Percentiles rank a stretch among this genome's conserved stretches.
phyloP scores from a whole-genome alignment of 2,797 vertebrate genomes.

The Euthynnus affinis region DNA sequence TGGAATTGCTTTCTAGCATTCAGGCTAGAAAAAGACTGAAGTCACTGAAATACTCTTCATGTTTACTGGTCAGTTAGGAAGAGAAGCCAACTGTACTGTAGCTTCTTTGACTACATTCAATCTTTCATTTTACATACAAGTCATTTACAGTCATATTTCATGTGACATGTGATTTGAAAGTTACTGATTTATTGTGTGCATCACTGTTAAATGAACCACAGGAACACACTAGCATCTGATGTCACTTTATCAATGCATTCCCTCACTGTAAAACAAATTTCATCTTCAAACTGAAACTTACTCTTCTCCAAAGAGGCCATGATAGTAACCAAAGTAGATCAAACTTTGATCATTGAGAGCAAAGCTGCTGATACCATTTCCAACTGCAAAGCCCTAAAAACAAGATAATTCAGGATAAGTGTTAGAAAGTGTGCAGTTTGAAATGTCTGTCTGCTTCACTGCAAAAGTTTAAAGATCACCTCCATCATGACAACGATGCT shows the following conservation, averaged over 20 bases:
- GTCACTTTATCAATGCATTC: not conserved
- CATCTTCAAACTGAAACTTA: constrained; percentile 62
- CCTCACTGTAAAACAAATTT: not conserved
- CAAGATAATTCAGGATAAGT: not conserved
- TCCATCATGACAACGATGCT: not conserved
- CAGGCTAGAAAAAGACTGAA: not conserved
- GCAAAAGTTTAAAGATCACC: not conserved
- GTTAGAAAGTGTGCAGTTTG: not conserved
- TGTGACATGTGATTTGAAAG: not conserved
- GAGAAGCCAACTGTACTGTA: too few species aligned
- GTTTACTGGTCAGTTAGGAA: too few species aligned
- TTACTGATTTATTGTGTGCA: not conserved
- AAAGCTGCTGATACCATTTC: constrained; percentile 85
- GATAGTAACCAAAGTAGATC: constrained; percentile 87
- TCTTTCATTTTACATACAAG: not conserved
- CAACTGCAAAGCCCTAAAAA: constrained; percentile 86
- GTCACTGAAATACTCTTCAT: not conserved
- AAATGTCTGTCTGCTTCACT: not conserved
- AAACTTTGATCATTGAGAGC: constrained; percentile 83
- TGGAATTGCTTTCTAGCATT: not conserved
- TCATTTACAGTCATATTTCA: not conserved
- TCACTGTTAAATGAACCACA: not conserved
- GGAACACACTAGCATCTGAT: not conserved
- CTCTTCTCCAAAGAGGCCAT: constrained; percentile 87
- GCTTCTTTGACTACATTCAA: not conserved